phyloP scores from a whole-genome alignment of 2,113 vertebrate species.

The Pseudorectes ferrugineus region DNA sequence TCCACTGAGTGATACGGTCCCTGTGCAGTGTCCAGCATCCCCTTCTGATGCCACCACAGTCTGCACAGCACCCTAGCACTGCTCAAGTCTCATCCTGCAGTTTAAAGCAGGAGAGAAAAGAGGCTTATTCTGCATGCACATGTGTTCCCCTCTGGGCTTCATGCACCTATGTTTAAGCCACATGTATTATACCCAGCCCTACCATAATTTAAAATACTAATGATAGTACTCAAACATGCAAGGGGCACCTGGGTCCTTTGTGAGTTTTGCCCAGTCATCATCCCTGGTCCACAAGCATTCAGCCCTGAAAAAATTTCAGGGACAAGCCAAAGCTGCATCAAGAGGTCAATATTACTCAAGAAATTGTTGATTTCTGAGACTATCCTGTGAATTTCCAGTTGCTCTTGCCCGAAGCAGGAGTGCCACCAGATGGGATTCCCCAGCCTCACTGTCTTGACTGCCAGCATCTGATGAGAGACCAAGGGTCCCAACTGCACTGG shows the following conservation, averaged over 20 bases:
- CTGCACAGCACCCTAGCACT: neutral
- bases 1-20: neutral
- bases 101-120: neutral
- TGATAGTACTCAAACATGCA: neutral
- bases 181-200: neutral
- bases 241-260: fast-evolving
- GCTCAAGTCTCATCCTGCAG: neutral
- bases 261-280: neutral
- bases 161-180: neutral
- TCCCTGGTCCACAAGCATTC: neutral
- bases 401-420: neutral
- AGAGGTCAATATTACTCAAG: neutral
- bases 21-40: fast-evolving
- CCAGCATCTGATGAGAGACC: neutral
- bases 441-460: neutral
- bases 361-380: neutral
- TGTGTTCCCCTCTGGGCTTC: neutral
- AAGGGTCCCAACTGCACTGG: neutral
- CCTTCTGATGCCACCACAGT: neutral
- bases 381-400: neutral
- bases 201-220: neutral
- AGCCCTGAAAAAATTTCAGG: neutral
- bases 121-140: neutral
- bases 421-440: neutral
- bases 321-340: neutral